Conservation (phyloP, 1,140 invertebrate species). For the Trachymyrmex septentrionalis region DNA sequence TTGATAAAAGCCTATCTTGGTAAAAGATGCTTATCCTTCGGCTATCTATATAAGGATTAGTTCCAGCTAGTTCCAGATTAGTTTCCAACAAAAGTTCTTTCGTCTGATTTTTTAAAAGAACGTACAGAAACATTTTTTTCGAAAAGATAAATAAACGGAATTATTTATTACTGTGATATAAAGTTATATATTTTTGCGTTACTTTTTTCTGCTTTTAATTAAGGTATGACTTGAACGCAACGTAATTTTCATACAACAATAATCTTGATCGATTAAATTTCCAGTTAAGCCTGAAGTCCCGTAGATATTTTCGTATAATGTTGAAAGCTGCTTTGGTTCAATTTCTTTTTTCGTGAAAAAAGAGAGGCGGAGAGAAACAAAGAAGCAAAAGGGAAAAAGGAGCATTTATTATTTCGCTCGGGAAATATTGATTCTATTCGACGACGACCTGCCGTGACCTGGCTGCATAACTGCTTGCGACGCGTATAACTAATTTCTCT, state of each 20-base stretch:
- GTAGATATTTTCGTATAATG: not conserved
- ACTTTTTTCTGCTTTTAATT: slow-evolving; percentile 4
- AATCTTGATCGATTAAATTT: not conserved
- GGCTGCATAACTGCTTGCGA: slow-evolving; percentile 74
- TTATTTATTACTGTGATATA: not conserved
- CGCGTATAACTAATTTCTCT: slow-evolving; percentile 58
- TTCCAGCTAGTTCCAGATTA: too few relatives aligned
- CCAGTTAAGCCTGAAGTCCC: not conserved
- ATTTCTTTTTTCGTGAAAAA: slow-evolving; percentile 17
- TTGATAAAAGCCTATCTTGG: not conserved
- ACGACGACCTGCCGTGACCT: slow-evolving; percentile 78
- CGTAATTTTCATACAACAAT: not conserved
- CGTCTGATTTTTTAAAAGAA: not conserved
- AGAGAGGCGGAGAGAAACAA: slow-evolving; percentile 5
- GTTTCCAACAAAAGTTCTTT: not conserved
- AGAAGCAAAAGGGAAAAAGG: slow-evolving; percentile 22
- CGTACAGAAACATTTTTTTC: not conserved
- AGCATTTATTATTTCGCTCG: slow-evolving; percentile 77
- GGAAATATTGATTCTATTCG: slow-evolving; percentile 78
- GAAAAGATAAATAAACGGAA: not conserved
- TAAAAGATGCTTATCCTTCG: not conserved
- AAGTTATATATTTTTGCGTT: not conserved
- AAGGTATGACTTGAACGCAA: not conserved
- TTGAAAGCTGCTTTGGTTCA: not conserved
- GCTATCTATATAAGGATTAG: not conserved